Evolutionary conservation across 2,888 invertebrate genomes (phyloP), one percentile per base, ranked within the genome.

Genomic region (Dynastes grantii): DNA sequence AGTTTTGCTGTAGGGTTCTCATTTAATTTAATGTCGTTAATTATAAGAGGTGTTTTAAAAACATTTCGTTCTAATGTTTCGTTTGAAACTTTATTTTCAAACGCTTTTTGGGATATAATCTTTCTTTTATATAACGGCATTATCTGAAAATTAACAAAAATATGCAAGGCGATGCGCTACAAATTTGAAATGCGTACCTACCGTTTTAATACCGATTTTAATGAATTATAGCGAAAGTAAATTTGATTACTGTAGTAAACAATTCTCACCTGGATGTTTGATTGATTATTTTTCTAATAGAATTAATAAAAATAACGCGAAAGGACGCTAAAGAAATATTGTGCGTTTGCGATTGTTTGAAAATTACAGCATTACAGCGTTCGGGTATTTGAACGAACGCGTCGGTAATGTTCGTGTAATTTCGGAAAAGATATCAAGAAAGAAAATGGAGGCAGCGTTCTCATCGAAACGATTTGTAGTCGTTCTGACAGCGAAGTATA

Each of bases 381-480:
- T 37, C 2, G 32, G 5, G 13, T 27, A 45, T 75, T 75, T 75
- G 9, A 75, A 75, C 11, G 71, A 16, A 45, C 45, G 22, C 22
- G 0, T 75, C 73, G 73, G 73, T 75, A 45, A 53, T 37, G 22
- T 76, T 79, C 79, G 79, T 49, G 51, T 68, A 68, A 65, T 16
- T 51, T 70, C 79, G 79, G 45, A 75, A 73, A 73, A 75, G 78
- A 78, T 78, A 78, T 1, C 83, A 77, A 73, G 79, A 79, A 80
- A 80, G 79, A 84, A 84, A 84, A 84, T 84, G 83, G 83, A 82
- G 83, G 83, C 78, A 77, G 79, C 80, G 80, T 85, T 84, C 84
- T 84, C 82, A 84, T 82, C 84, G 85, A 82, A 85, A 86, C 87
- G 85, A 84, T 86, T 87, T 85, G 85, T 85, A 86, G 86, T 85